A percentile compares a stretch with the other conserved stretches of the same genome.
These are phyloP conservation scores for Propithecus coquereli DNA, from an alignment of 2,113 vertebrate genomes.

Conservation along the genomic window DNA sequence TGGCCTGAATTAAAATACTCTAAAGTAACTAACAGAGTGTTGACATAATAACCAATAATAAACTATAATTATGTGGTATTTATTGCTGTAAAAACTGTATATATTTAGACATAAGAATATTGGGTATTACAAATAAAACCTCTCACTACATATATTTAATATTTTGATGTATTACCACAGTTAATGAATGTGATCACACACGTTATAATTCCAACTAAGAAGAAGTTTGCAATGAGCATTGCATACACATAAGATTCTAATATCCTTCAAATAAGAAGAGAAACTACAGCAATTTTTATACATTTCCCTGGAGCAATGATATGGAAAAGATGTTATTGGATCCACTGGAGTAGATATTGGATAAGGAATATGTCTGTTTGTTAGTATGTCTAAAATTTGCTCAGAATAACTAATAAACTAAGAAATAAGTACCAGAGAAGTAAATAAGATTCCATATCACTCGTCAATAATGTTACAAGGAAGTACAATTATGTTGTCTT, in stretches of 20 bases:
- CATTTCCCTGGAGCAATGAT: neutral
- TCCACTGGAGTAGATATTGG: neutral
- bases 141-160: neutral
- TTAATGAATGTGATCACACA: neutral
- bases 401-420: neutral
- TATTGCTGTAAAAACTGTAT: neutral
- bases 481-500: neutral
- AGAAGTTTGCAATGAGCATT: neutral
- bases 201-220: neutral
- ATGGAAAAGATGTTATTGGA: neutral
- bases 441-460: neutral
- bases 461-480: neutral
- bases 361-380: neutral
- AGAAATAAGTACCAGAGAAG: neutral
- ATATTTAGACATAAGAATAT: neutral
- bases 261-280: neutral
- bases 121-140: neutral
- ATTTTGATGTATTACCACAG: neutral
- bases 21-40: neutral
- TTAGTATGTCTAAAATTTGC: neutral
- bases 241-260: neutral
- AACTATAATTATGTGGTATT: neutral
- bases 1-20: conserved; percentile 30
- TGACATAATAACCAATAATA: conserved; percentile 12
- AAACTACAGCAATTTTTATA: neutral